Conservation (phyloP, 2,797 vertebrate species). For the Malurus leucopterus region DNA sequence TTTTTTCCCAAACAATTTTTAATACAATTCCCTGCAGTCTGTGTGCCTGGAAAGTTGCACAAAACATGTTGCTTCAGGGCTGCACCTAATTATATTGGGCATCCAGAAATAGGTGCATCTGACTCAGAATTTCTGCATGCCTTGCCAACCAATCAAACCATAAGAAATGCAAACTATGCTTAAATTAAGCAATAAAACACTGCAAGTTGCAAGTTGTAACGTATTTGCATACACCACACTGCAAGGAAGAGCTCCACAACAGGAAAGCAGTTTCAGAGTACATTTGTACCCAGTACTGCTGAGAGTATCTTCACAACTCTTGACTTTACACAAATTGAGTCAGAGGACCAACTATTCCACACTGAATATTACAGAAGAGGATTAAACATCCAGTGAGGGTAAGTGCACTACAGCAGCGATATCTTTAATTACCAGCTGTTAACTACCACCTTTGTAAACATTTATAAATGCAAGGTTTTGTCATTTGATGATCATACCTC, state of each 20-base stretch:
- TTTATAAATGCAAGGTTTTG: not conserved
- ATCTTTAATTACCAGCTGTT: not conserved
- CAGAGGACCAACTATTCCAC: not conserved
- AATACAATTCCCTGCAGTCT: not conserved
- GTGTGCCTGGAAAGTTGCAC: constrained; percentile 37
- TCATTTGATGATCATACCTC: not conserved
- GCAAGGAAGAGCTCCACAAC: not conserved
- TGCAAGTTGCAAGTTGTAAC: constrained; percentile 26
- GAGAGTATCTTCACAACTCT: not conserved
- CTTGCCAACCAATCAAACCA: constrained; percentile 55
- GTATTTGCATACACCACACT: not conserved
- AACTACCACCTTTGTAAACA: not conserved
- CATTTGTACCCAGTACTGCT: not conserved
- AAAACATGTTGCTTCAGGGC: constrained; percentile 34
- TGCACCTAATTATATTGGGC: constrained; percentile 30
- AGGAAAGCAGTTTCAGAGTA: not conserved
- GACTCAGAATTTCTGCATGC: constrained; percentile 63
- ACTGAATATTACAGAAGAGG: not conserved
- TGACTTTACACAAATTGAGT: not conserved
- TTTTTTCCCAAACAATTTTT: not conserved
- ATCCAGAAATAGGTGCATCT: constrained; percentile 61
- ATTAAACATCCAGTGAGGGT: not conserved
- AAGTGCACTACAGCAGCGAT: not conserved
- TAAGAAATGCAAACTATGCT: constrained; percentile 35
- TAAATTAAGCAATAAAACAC: constrained; percentile 55